Evolutionary conservation across 1,140 invertebrate species (phyloP), one percentile per base, ranked within the genome.

Genomic region (Ceratina calcarata): DNA sequence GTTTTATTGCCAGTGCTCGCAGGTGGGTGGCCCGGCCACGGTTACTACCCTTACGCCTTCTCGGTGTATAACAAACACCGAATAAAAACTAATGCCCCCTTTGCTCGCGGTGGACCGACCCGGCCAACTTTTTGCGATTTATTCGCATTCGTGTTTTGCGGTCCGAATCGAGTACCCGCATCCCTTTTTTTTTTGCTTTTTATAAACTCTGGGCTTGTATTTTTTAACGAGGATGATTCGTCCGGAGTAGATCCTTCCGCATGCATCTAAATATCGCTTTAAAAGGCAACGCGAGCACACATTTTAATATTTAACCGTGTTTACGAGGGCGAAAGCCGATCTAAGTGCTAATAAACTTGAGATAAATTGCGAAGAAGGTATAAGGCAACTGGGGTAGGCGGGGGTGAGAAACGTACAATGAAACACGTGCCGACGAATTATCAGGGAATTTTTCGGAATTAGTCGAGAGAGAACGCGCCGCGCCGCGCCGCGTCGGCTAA

Each of bases 1-100:
- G 83, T 89, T 89, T 89, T 89, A 89, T 89, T 87, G 86, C 87
- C 77, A 60, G n/a, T 45, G 85, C 76, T 79, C 68, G 80, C 83
- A 87, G 82, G 81, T 77, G 71, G 86, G 72, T 64, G 87, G 80
- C 85, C 78, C 62, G 73, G 80, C 84, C 82, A 82, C 58, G 76
- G 78, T 68, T 83, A 72, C 82, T 78, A 76, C 70, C 20, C 58
- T 49, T 64, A 32, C 24, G 70, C 62, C 62, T 74, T 7, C 15
- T 32, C 22, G 2, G 13, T 67, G 71, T 74, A 74, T 60, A 67
- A 76, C 72, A 68, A 80, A 75, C 65, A 67, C 0, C 57, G 72
- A 69, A 80, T 76, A 76, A 80, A 76, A 76, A 62, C 55, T 55
- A 76, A 80, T 68, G 65, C 32, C 18, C 24, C 57, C 20, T 3